Evolutionary conservation across 2,113 vertebrate species (phyloP), one percentile per base, ranked within the genome.

Genomic region (Pipra filicauda): DNA sequence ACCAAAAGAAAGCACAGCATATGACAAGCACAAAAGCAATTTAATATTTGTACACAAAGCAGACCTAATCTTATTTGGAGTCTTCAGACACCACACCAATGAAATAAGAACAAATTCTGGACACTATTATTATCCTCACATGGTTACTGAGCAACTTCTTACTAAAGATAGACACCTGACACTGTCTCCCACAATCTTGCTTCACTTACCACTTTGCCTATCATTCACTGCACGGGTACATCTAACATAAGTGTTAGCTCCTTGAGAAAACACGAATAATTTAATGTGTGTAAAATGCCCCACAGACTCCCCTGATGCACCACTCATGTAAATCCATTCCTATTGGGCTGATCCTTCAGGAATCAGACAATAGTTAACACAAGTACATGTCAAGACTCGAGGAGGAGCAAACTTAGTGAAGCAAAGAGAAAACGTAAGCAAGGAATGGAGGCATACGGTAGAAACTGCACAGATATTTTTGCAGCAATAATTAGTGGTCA

Each of bases 21-120:
- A 67, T 0, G 0, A 48, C 15, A 65, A 71, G 33, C 9, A 20
- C 12, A 61, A 90, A 88, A n/a, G 5, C 23, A n/a, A 64, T 62
- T 62, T 54, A 44, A 21, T 39, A 72, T 44, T 55, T 73, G 9
- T 65, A 72, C 41, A 37, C n/a, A 79, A 85, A 72, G 28, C 4
- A 75, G 49, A 72, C 12, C 2, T 75, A 44, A 76, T 85, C 37
- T 83, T 88, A 6, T 61, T 26, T 79, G 16, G 20, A 46, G 20
- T 54, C 66, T 83, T 93, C 55, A 48, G 49, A 65, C 14, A 75
- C 12, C 26, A 4, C 13, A 88, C 41, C 26, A 28, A 44, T 37
- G 10, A 75, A 90, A 67, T 30, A 87, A 91, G 15, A 61, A 69
- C 33, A 79, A 54, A 27, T 85, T 88, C 18, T 73, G 44, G 46